Conservation (phyloP, 1,140 invertebrate species). For the Papilio aristodemus region DNA sequence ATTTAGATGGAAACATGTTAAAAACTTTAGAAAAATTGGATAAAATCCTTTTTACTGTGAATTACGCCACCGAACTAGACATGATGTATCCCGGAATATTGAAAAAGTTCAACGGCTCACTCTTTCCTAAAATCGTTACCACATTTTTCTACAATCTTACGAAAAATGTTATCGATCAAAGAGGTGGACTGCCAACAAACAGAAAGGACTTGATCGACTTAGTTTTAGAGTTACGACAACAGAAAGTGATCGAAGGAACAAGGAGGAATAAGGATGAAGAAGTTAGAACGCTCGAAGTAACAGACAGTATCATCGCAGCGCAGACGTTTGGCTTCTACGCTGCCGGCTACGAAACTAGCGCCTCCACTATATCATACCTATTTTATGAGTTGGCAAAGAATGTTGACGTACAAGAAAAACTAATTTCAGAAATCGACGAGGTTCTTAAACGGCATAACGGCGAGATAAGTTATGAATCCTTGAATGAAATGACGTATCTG, state of each 20-base stretch:
- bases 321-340: no score
- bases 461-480: no score
- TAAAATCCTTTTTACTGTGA: constrained; percentile 35
- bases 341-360: no score
- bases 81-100: constrained; percentile 44
- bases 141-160: constrained; percentile 42
- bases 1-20: constrained; percentile 32
- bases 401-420: no score
- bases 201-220: constrained; percentile 33
- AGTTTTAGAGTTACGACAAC: constrained; percentile 55
- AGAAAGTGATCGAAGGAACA: constrained; percentile 18
- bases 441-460: no score
- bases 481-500: no score
- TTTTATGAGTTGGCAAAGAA: no score
- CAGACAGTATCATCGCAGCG: no score
- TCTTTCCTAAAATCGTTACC: constrained; percentile 33
- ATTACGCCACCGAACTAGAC: constrained; percentile 39
- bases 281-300: constrained; percentile 32
- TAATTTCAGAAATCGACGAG: no score
- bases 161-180: constrained; percentile 33
- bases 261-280: constrained; percentile 23
- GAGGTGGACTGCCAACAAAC: constrained; percentile 27
- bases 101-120: constrained; percentile 37
- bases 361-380: no score
- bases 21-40: constrained; percentile 37